Evolutionary conservation across 2,113 vertebrate genomes (phyloP), one percentile per base, ranked within the genome.

Genomic region (Poecilia latipinna): DNA sequence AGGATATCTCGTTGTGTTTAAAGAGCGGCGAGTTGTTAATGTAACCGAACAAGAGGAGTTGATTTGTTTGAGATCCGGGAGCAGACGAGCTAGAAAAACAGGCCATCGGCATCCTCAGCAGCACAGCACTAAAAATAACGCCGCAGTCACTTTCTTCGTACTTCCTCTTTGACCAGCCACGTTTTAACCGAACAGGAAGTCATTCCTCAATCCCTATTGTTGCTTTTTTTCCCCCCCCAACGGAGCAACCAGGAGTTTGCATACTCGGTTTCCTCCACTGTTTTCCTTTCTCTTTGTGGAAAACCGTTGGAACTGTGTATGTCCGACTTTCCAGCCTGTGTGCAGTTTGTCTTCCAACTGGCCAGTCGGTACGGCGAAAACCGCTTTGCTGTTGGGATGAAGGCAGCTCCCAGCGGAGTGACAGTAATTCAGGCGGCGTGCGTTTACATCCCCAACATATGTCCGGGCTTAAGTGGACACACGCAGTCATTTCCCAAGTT

Each of bases 161-260:
- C 84, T 79, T 85, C 87, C 68, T 68, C 74, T 80, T 83, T 84
- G 70, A 72, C 85, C 67, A 70, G 68, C 80, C 33, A 72, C 54
- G 61, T 78, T 74, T 65, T 4, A 61, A 80, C 24, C 24, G 32
- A n/a, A n/a, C n/a, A n/a, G n/a, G n/a, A n/a, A n/a, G n/a, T 75
- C 31, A 76, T 82, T 78, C 68, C 73, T 64, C 61, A 74, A 75
- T 79, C 76, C 61, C 87, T 35, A 86, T 88, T 93, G 88, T 90
- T 84, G 42, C 61, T 31, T 12, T 54, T 57, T 51, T 28, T 28
- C 28, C 1, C 68, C 78, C 35, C 76, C 10, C 48, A 67, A 48
- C 77, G 80, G 80, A 86, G 77, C 77, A 62, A 72, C 70, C 76
- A 72, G 81, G 76, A 81, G 68, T 88, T 78, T 57, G 44, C 62